Evolutionary conservation across 2,113 vertebrate genomes (phyloP).

Genomic region (Nibea albiflora): DNA sequence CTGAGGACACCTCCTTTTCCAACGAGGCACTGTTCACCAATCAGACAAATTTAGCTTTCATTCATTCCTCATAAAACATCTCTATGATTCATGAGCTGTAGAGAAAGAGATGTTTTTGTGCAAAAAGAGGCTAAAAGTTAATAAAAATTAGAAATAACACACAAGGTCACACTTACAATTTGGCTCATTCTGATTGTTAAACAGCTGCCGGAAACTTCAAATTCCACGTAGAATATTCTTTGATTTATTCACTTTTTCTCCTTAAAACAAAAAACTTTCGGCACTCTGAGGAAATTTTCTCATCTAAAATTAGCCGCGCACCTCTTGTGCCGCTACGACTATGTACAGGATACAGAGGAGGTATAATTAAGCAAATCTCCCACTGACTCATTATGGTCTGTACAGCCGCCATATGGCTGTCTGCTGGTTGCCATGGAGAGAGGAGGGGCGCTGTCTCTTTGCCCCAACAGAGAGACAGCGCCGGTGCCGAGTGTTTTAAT

Average conservation of each 20-base stretch:
- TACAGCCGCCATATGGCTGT: constrained; percentile 67
- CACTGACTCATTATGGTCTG: constrained; percentile 69
- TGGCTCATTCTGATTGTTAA: background rate
- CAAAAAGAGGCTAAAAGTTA: background rate
- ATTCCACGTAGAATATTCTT: background rate
- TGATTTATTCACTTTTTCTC: background rate
- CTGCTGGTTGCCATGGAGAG: constrained; percentile 68
- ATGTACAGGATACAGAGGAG: constrained; percentile 53
- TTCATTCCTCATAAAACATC: too few relatives aligned
- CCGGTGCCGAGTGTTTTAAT: constrained; percentile 35
- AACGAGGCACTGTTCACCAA: background rate
- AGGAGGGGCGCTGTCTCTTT: too few relatives aligned
- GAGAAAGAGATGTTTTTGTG: background rate
- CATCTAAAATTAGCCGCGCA: background rate
- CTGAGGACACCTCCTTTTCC: background rate
- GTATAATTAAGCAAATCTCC: constrained; percentile 71
- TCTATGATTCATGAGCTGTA: background rate
- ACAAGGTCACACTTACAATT: background rate
- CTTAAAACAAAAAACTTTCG: background rate
- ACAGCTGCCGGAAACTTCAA: background rate
- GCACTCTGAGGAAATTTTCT: background rate
- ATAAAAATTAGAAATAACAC: background rate
- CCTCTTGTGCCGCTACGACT: constrained; percentile 18
- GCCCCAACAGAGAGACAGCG: constrained; percentile 15
- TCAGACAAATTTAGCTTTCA: background rate